Evolutionary conservation across 2,113 vertebrate species (phyloP), one percentile per base, ranked within the genome.

Genomic region (Mustela nigripes): DNA sequence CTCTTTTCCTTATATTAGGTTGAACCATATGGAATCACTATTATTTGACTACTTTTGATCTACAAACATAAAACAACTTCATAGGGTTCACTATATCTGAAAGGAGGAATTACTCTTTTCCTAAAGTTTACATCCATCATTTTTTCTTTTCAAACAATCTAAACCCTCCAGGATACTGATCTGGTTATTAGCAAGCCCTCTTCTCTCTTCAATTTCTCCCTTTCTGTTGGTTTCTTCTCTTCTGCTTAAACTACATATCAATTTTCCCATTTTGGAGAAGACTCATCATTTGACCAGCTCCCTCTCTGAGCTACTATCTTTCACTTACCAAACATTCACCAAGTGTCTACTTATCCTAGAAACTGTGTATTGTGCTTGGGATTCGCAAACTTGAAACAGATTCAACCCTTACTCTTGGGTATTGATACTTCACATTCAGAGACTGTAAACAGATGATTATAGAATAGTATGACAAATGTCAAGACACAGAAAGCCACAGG

Each of bases 131-230:
- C 19, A 69, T 7, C 58, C 9, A 85, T 69, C 48, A 76, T 36
- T 65, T 88, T 97, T 92, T 82, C 69, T 80, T 78, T 62, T 82
- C 53, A 81, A 89, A 96, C 7, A 67, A 0, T 79, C 12, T 81
- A 63, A 80, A 53, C 89, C 45, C 45, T 73, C 53, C 28, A 48
- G 22, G 16, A 58, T 19, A 74, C 1, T 65, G 53, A 58, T 21
- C n/a, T 82, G 26, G n/a, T 56, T 33, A 73, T 56, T 50, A 67
- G 8, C 48, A n/a, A 79, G 63, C 4, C 2, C 31, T 16, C 21
- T 89, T 83, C 56, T 86, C 36, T 86, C 42, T 85, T 88, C 11
- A 63, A 87, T 39, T n/a, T 82, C 5, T 85, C 81, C 24, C 11
- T 80, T 76, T 76, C 56, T 63, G 28, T 2, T 65, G 7, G 14